Base-by-base conservation (phyloP, 2,113 vertebrate species). In the Chamaea fasciata region DNA sequence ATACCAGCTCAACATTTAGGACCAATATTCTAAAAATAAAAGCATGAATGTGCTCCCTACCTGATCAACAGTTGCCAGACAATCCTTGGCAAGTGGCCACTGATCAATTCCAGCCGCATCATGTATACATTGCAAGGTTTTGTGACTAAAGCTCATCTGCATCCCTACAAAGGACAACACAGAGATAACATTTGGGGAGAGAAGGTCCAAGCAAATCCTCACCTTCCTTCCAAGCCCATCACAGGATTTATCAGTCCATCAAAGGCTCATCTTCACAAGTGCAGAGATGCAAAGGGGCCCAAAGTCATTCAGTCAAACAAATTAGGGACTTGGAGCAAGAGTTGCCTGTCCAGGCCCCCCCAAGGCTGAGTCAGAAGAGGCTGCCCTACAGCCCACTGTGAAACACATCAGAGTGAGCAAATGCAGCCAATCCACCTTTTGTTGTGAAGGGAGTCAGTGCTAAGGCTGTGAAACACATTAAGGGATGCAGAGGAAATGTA, bases 401-500 rank as follows among this genome's bases (percentile, higher is more conserved):
- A 60, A 64, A 42, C 27, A 52, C 21, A n/a, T 11, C 56, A 20
- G 76, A 80, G 13, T 9, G 9, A 64, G 35, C 9, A 8, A 46
- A 4, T 11, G 13, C 6, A 69, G 35, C 31, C 55, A 56, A 12
- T 47, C 0, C 13, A 17, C 11, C 3, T 75, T 84, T 65, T 56
- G 26, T 6, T 55, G 19, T 13, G 20, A 46, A 16, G 2, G 1
- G 0, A 0, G 1, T 68, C 59, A 37, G 30, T 26, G 15, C 17
- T 39, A 31, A 18, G 9, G 10, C 11, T 69, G 7, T 35, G 31
- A 65, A 13, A 37, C 8, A n/a, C 19, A 13, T 55, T 22, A 28
- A 2, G 0, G 16, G 10, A 50, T 55, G 16, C 22, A n/a, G 15
- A n/a, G 17, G 16, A 91, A 82, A 31, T 35, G 1, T 13, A 56